Evolutionary conservation across 2,797 vertebrate genomes (phyloP).

Genomic region (Etheostoma nigrum): DNA sequence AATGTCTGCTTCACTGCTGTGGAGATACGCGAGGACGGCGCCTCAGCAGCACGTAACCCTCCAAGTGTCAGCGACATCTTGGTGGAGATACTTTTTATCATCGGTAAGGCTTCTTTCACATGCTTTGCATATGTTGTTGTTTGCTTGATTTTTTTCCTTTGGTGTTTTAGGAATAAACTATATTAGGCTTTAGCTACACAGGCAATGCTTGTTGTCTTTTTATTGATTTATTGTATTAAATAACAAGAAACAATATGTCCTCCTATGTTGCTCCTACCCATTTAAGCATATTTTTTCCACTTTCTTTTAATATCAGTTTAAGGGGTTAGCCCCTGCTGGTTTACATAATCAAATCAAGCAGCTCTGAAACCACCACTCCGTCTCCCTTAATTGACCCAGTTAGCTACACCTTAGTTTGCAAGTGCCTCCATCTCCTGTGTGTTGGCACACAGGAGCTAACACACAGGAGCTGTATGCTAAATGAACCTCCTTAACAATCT

Average conservation of each 20-base stretch:
- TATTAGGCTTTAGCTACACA: not conserved
- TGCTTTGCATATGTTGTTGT: not conserved
- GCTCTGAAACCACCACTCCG: not conserved
- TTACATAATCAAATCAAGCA: conserved; percentile 18
- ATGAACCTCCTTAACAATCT: conserved; percentile 8
- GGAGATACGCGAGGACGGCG: conserved; percentile 79
- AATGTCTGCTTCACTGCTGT: conserved; percentile 85
- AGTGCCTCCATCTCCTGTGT: conserved; percentile 10
- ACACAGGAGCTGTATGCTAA: conserved; percentile 4
- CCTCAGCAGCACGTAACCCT: conserved; percentile 74
- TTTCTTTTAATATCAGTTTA: not conserved
- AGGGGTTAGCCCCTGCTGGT: not conserved
- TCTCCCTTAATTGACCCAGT: conserved; percentile 29
- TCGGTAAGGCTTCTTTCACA: conserved; percentile 69
- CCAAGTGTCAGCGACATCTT: conserved; percentile 86
- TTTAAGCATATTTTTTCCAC: not conserved
- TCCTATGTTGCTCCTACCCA: not conserved
- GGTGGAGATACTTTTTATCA: conserved; percentile 87
- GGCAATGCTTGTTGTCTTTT: not conserved
- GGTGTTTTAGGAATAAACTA: not conserved
- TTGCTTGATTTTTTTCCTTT: not conserved
- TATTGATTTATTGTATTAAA: not conserved
- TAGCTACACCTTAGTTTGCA: not conserved
- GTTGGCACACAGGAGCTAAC: no score
- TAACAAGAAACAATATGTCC: no score